A percentile compares a stretch with the other conserved stretches of the same genome.
Evolutionary conservation across 2,797 vertebrate species (phyloP).

Genomic region (Danio kyathit): DNA sequence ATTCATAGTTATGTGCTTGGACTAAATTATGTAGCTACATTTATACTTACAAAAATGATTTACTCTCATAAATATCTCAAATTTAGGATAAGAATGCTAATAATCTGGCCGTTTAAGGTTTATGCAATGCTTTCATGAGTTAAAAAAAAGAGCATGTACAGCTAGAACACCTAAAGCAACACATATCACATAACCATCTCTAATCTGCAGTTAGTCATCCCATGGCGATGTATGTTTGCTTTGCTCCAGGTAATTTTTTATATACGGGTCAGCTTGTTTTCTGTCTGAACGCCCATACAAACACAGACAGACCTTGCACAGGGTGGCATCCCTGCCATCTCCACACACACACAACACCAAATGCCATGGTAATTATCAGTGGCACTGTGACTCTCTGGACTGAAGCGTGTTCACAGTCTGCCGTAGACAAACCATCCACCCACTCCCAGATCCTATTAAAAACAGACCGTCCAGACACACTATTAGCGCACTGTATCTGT

Average conservation of each 20-base stretch:
- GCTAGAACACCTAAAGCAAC: background rate
- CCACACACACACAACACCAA: slow-evolving; percentile 14
- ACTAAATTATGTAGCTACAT: background rate
- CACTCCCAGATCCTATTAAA: slow-evolving; percentile 20
- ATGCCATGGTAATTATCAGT: slow-evolving; percentile 46
- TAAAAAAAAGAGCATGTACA: background rate
- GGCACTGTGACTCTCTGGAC: slow-evolving; percentile 45
- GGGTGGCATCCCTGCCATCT: slow-evolving; percentile 42
- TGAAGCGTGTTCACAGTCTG: slow-evolving; percentile 43
- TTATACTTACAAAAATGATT: too few relatives aligned
- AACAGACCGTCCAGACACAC: slow-evolving; percentile 21
- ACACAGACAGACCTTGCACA: slow-evolving; percentile 36
- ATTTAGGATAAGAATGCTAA: background rate
- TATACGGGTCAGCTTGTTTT: slow-evolving; percentile 16
- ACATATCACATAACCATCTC: background rate
- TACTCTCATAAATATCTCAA: background rate
- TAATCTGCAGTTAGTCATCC: background rate
- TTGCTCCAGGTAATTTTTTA: background rate
- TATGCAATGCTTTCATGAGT: background rate
- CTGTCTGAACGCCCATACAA: slow-evolving; percentile 18
- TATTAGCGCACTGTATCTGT: slow-evolving; percentile 11
- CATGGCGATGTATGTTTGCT: background rate
- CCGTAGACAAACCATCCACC: slow-evolving; percentile 45
- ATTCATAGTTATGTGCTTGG: background rate
- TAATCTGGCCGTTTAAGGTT: background rate